These are phyloP conservation scores for Cydia splendana DNA, from an alignment of 1,140 invertebrate genomes.

Conservation along the genomic window DNA sequence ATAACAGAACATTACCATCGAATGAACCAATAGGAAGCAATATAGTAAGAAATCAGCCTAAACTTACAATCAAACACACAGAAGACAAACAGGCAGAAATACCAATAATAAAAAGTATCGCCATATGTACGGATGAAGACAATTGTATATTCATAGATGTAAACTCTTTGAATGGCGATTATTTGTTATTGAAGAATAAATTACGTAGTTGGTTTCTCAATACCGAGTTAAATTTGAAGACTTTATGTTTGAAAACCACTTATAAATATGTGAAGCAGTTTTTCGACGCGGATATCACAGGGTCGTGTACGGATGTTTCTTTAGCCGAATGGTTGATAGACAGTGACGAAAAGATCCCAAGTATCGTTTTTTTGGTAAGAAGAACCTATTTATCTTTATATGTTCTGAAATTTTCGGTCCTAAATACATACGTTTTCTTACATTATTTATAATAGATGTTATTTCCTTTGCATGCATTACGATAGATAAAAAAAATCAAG, in stretches of 20 bases:
- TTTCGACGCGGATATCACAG: slow-evolving; percentile 47
- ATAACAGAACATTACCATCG: slow-evolving; percentile 34
- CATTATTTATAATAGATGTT: no score
- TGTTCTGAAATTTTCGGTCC: not conserved
- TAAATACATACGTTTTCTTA: no score
- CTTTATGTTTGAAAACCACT: slow-evolving; percentile 50
- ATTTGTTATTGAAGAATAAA: slow-evolving; percentile 44
- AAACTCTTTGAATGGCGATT: slow-evolving; percentile 38
- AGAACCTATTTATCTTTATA: slow-evolving; percentile 36
- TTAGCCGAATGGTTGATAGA: slow-evolving; percentile 67
- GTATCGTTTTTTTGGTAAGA: slow-evolving; percentile 61
- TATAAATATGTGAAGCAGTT: slow-evolving; percentile 48
- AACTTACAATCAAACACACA: slow-evolving; percentile 30
- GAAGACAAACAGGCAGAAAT: slow-evolving; percentile 29
- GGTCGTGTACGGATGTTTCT: slow-evolving; percentile 51
- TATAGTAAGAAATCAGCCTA: slow-evolving; percentile 45
- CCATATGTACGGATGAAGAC: slow-evolving; percentile 48
- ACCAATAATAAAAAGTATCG: slow-evolving; percentile 53
- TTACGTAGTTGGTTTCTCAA: slow-evolving; percentile 49
- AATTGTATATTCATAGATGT: slow-evolving; percentile 62
- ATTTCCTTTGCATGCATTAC: no score
- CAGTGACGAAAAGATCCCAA: slow-evolving; percentile 57
- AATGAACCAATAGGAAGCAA: slow-evolving; percentile 59
- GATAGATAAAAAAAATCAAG: not conserved
- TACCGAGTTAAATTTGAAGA: slow-evolving; percentile 45